Conservation (phyloP, 2,888 invertebrate genomes). For the Thera britannica region DNA sequence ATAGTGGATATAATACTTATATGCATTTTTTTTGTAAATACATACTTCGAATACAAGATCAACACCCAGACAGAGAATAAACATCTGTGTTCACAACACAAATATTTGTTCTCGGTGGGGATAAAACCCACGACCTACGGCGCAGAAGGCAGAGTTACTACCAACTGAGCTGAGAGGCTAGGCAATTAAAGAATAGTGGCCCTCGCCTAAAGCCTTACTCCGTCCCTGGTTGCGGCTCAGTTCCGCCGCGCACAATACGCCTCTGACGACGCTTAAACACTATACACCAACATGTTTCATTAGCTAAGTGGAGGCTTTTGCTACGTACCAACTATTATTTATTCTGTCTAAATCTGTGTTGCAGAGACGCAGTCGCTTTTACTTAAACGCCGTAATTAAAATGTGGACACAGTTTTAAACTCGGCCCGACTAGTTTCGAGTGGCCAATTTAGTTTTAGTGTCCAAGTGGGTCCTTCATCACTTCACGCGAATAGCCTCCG, state of each 20-base stretch:
- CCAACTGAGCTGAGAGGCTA: too few species aligned
- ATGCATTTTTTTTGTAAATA: too few species aligned
- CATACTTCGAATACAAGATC: too few species aligned
- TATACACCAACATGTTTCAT: conserved; percentile 85
- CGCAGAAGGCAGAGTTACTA: too few species aligned
- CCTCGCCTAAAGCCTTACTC: neutral
- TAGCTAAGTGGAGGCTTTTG: conserved; percentile 86
- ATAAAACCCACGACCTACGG: too few species aligned
- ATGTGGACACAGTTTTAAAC: conserved; percentile 81
- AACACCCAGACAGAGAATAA: too few species aligned
- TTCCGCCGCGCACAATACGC: conserved; percentile 70
- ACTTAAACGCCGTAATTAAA: conserved; percentile 84
- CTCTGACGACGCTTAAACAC: conserved; percentile 75
- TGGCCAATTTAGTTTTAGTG: conserved; percentile 81
- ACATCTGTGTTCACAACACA: too few species aligned
- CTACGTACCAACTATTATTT: conserved; percentile 3
- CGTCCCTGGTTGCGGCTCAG: conserved; percentile 42
- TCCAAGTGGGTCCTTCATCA: conserved; percentile 50
- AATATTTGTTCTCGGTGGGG: too few species aligned
- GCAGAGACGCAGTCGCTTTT: conserved; percentile 82
- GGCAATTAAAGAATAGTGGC: too few species aligned
- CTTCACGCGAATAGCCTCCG: neutral
- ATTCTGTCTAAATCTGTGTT: conserved; percentile 78
- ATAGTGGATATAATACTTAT: too few species aligned
- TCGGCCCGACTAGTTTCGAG: conserved; percentile 77